Base-by-base conservation (phyloP, 1,140 invertebrate species). In the Carcinoscorpius rotundicauda region DNA sequence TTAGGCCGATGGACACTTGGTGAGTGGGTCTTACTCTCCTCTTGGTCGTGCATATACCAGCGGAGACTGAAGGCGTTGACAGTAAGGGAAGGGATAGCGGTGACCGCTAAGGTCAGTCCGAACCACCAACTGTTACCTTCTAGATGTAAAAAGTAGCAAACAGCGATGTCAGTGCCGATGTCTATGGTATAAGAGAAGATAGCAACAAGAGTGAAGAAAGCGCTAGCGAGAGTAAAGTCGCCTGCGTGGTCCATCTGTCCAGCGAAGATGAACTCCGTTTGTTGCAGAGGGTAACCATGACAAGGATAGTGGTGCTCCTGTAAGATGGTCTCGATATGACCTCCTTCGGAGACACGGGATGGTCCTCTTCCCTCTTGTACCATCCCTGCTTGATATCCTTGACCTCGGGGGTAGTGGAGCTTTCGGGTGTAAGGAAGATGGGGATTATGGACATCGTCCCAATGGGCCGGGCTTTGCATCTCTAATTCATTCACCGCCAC, bases 31-130 rank as follows among this genome's bases (percentile, higher is more conserved):
- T 60, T 48, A 4, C 58, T 48, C n/a, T 68, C 63, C 4, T 65
- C 49, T 5, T 52, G 50, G 58, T 68, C 66, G 53, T 68, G 66
- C 10, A 67, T 52, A 53, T 71, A 72, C 72, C 72, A 74, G 60
- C 71, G 66, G 3, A 74, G 57, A 52, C 71, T 72, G 58, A 71
- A 67, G 11, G 58, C 63, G 56, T 74, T 74, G 8, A 71, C 66
- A 6, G 69, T 61, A 29, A 74, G 49, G 5, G 64, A 61, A 5
- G 73, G 70, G 4, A 66, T 10, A 0, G 69, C 10, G 6, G 69
- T 64, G 3, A 69, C 29, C 3, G 49, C 58, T 51, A 73, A 29
- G 1, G 71, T 72, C n/a, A 73, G 57, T 60, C 62, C 67, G 63
- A 67, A 66, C 66, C 68, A 71, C 67, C 69, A 70, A 3, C 3